These are phyloP conservation scores for Physella acuta DNA, from an alignment of 1,140 invertebrate species.

Conservation along the genomic window DNA sequence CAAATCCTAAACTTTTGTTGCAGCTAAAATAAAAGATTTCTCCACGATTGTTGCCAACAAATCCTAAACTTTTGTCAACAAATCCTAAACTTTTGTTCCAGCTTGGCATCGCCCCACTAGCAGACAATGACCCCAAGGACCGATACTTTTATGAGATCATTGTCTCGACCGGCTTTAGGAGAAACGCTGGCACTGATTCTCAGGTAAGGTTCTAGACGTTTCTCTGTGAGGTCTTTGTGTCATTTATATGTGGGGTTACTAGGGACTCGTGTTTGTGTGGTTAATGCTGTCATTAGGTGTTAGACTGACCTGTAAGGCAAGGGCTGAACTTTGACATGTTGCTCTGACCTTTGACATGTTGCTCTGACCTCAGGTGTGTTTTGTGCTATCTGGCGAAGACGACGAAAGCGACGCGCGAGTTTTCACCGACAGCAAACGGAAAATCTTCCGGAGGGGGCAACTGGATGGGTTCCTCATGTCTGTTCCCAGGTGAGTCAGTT, in stretches of 20 bases:
- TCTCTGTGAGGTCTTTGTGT: no score
- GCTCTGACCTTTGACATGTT: neutral
- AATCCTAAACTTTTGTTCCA: no score
- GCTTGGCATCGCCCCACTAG: constrained; percentile 62
- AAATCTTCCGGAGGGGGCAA: constrained; percentile 59
- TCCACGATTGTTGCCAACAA: no score
- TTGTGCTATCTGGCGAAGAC: constrained; percentile 63
- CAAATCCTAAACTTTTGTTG: no score
- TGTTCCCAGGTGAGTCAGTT: constrained; percentile 59
- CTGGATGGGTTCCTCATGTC: constrained; percentile 64
- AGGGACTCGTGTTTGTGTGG: no score
- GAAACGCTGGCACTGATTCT: constrained; percentile 63
- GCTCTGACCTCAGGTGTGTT: constrained; percentile 54
- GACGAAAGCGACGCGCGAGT: constrained; percentile 62
- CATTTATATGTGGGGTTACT: no score
- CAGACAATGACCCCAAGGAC: constrained; percentile 63
- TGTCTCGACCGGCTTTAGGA: constrained; percentile 63
- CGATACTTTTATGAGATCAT: constrained; percentile 66
- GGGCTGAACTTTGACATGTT: neutral
- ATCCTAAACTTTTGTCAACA: no score
- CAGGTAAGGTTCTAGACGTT: no score
- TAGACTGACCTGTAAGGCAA: neutral
- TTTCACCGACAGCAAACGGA: constrained; percentile 58
- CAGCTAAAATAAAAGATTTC: no score
- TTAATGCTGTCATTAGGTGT: no score